Conservation (phyloP, 1,140 invertebrate species). For the Heliconius nattereri region DNA sequence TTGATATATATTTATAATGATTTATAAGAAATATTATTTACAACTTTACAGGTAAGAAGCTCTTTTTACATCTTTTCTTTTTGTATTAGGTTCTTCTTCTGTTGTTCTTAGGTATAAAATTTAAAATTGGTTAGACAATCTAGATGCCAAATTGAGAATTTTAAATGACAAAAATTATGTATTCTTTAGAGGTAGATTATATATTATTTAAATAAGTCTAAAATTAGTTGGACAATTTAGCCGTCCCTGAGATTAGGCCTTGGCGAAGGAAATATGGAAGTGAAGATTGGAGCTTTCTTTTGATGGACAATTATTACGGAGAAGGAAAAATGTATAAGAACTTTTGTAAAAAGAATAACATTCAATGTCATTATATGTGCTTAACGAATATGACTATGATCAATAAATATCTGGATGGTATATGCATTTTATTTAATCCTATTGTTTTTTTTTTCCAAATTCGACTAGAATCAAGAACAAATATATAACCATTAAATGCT, state of each 20-base stretch:
- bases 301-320: not conserved
- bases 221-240: slow-evolving; percentile 10
- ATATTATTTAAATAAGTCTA: not conserved
- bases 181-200: not conserved
- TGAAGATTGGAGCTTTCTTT: not conserved
- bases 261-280: not conserved
- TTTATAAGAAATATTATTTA: slow-evolving; percentile 2
- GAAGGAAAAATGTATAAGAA: not conserved
- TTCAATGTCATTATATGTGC: not conserved
- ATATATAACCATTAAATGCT: no score
- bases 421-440: not conserved
- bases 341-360: not conserved
- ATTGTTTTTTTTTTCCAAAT: no score
- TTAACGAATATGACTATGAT: not conserved
- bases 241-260: slow-evolving; percentile 5
- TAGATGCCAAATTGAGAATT: not conserved
- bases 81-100: not conserved
- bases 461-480: no score
- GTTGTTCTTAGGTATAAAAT: not conserved
- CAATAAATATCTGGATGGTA: slow-evolving; percentile 5
- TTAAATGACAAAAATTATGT: not conserved
- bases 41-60: not conserved
- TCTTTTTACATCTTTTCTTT: not conserved
- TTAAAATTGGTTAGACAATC: not conserved
- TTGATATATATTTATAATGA: slow-evolving; percentile 1